Evolutionary conservation across 2,797 vertebrate genomes (phyloP).

Genomic region (Adelosebastes latens): DNA sequence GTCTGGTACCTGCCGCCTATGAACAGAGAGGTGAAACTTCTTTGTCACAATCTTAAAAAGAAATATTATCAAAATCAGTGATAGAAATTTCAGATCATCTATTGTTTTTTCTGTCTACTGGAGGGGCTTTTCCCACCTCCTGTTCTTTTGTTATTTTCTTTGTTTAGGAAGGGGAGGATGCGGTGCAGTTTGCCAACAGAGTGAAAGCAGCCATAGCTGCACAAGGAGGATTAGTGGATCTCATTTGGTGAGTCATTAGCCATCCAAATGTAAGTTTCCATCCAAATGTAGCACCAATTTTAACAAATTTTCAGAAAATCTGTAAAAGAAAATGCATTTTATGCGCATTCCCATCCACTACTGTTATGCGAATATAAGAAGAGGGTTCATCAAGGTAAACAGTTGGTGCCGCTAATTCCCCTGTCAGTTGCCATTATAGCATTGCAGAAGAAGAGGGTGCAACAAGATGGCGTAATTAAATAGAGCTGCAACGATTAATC

Average conservation of each 20-base stretch:
- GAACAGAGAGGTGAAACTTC: constrained; percentile 85
- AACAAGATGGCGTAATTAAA: not conserved
- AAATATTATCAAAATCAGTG: not conserved
- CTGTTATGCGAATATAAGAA: not conserved
- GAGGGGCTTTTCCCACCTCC: not conserved
- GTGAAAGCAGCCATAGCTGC: constrained; percentile 92
- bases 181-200: constrained; percentile 92
- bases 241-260: constrained; percentile 86
- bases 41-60: not conserved
- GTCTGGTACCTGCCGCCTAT: constrained; percentile 95
- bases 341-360: not conserved
- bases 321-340: not conserved
- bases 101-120: not conserved
- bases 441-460: not conserved
- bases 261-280: not conserved
- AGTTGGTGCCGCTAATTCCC: not conserved
- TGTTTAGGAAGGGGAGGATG: constrained; percentile 87
- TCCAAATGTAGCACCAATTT: not conserved
- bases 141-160: not conserved
- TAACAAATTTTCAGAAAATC: not conserved
- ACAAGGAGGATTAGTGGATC: constrained; percentile 91
- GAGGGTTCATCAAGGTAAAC: not conserved
- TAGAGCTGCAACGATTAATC: too few species aligned
- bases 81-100: not conserved
- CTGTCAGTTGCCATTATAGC: not conserved